Evolutionary conservation across 2,888 invertebrate genomes (phyloP).

Genomic region (Schizaphis graminum): DNA sequence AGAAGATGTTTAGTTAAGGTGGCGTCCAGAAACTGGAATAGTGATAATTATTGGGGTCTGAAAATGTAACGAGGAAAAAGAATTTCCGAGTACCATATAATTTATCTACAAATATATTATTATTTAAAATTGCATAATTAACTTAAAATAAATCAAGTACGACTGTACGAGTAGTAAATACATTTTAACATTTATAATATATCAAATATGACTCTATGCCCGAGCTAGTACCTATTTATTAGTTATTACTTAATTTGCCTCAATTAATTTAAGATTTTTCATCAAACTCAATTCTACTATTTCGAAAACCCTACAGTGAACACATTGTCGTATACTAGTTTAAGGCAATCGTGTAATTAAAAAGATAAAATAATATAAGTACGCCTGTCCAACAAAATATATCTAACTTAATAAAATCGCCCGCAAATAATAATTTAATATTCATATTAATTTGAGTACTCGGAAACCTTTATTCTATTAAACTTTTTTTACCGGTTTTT

Average conservation of each 20-base stretch:
- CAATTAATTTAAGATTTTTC: not conserved
- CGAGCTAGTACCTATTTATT: not conserved
- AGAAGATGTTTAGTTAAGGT: not conserved
- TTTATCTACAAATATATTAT: not conserved
- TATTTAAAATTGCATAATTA: not conserved
- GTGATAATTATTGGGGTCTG: not conserved
- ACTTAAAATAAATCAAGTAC: not conserved
- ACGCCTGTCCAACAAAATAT: not conserved
- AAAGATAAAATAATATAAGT: not conserved
- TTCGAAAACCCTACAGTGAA: not conserved
- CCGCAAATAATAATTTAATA: not conserved
- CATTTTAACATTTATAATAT: not conserved
- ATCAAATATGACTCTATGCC: no score
- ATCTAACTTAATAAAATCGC: not conserved
- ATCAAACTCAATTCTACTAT: not conserved
- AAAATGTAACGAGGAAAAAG: not conserved
- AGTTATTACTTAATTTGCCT: not conserved
- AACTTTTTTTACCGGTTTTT: not conserved
- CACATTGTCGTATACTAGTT: not conserved
- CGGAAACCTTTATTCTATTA: not conserved
- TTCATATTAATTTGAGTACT: not conserved
- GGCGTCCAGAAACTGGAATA: not conserved
- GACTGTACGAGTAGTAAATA: not conserved
- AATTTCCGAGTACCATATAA: not conserved
- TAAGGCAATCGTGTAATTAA: not conserved